These are phyloP conservation scores for Didymodactylos carnosus DNA, from an alignment of 2,888 invertebrate genomes.

Conservation along the genomic window DNA sequence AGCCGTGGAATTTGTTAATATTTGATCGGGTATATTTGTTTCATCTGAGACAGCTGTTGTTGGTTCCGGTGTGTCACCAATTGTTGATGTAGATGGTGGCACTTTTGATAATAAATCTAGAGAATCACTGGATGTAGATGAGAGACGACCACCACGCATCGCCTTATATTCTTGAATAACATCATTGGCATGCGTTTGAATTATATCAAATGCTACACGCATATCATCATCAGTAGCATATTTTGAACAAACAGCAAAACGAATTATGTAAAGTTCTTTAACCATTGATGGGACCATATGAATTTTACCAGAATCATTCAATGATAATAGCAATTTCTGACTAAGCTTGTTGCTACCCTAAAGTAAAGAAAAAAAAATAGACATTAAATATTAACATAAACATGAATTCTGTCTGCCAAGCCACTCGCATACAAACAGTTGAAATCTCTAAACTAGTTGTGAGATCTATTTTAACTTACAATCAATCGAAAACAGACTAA, in stretches of 20 bases:
- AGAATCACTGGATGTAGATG: not conserved
- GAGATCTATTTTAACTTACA: too few species aligned
- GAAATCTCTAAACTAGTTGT: too few species aligned
- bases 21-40: not conserved
- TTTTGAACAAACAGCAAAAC: conserved; percentile 79
- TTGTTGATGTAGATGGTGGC: not conserved
- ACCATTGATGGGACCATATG: conserved; percentile 89
- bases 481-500: conserved; percentile 72
- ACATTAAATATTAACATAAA: too few species aligned
- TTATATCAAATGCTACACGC: conserved; percentile 37
- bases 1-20: not conserved
- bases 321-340: conserved; percentile 66
- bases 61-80: too few species aligned
- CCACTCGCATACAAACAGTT: too few species aligned
- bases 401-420: too few species aligned
- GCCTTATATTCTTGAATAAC: not conserved
- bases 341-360: conserved; percentile 53
- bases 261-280: conserved; percentile 67
- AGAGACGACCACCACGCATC: not conserved
- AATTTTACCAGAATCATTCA: conserved; percentile 78
- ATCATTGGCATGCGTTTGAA: conserved; percentile 16
- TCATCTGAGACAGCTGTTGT: not conserved
- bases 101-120: too few species aligned
- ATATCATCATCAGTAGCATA: conserved; percentile 62
- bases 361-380: not conserved